Conservation (phyloP, 2,888 invertebrate genomes). For the Drosophila algonquin region DNA sequence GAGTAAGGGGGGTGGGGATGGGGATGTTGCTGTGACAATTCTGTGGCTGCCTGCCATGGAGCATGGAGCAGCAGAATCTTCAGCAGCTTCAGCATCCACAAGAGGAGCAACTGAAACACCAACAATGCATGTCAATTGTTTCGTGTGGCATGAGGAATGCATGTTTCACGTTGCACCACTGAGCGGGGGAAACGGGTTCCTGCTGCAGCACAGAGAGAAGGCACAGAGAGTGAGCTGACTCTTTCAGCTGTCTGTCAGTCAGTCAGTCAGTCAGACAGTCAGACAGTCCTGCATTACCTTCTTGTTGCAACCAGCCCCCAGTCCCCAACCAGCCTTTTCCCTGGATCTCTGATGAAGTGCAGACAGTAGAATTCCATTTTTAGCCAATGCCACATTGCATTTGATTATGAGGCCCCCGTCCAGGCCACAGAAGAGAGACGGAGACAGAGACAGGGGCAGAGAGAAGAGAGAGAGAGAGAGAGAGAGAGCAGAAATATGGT, state of each 20-base stretch:
- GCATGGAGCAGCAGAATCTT: constrained; percentile 14
- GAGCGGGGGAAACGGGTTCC: constrained; percentile 54
- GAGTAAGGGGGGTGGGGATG: background rate
- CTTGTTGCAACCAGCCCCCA: background rate
- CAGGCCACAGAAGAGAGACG: constrained; percentile 2
- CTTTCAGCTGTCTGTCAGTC: constrained; percentile 47
- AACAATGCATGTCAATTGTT: constrained; percentile 78
- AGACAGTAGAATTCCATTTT: constrained; percentile 77
- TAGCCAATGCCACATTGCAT: constrained; percentile 76
- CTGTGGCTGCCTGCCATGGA: constrained; percentile 40
- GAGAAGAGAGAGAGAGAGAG: background rate
- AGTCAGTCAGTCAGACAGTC: constrained; percentile 37
- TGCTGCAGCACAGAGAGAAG: constrained; percentile 3
- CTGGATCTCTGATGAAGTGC: constrained; percentile 67
- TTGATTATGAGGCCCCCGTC: constrained; percentile 61
- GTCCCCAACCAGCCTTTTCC: background rate
- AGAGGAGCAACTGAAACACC: constrained; percentile 35
- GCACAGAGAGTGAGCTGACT: constrained; percentile 50
- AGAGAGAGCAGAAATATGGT: constrained; percentile 24
- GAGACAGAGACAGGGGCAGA: no score
- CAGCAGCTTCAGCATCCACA: constrained; percentile 5
- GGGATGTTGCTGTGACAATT: constrained; percentile 43
- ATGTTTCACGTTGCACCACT: constrained; percentile 47
- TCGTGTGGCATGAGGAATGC: constrained; percentile 79
- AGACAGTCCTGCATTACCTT: constrained; percentile 19